These are phyloP conservation scores for Gavia stellata DNA, from an alignment of 2,113 vertebrate genomes.

Conservation along the genomic window DNA sequence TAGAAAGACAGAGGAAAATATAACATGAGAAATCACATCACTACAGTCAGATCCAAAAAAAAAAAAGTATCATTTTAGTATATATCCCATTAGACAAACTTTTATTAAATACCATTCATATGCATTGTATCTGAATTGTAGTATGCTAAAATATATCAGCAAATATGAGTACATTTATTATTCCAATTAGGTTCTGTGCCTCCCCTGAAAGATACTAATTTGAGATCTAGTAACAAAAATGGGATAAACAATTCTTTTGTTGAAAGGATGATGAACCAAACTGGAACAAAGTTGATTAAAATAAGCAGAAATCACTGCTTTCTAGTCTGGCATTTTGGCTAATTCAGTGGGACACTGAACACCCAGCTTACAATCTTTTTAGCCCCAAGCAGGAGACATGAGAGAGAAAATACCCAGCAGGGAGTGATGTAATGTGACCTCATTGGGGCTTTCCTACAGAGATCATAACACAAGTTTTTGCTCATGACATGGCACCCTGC, in stretches of 20 bases:
- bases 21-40: neutral
- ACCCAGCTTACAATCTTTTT: slow-evolving; percentile 19
- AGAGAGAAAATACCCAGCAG: slow-evolving; percentile 15
- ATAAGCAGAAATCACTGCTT: neutral
- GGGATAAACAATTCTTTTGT: slow-evolving; percentile 18
- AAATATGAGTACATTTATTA: neutral
- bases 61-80: neutral
- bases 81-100: neutral
- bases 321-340: neutral
- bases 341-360: slow-evolving; percentile 18
- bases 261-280: slow-evolving; percentile 16
- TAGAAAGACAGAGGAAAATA: neutral
- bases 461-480: slow-evolving; percentile 23
- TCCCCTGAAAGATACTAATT: slow-evolving; percentile 9
- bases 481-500: neutral
- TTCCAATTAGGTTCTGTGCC: neutral
- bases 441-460: neutral
- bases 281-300: neutral
- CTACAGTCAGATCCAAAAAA: neutral
- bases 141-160: neutral
- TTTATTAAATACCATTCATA: neutral
- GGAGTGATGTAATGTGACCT: slow-evolving; percentile 20
- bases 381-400: slow-evolving; percentile 29
- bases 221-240: slow-evolving; percentile 21
- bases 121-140: neutral